These are phyloP conservation scores for Pollenia angustigena DNA, from an alignment of 2,888 invertebrate genomes.

Conservation along the genomic window DNA sequence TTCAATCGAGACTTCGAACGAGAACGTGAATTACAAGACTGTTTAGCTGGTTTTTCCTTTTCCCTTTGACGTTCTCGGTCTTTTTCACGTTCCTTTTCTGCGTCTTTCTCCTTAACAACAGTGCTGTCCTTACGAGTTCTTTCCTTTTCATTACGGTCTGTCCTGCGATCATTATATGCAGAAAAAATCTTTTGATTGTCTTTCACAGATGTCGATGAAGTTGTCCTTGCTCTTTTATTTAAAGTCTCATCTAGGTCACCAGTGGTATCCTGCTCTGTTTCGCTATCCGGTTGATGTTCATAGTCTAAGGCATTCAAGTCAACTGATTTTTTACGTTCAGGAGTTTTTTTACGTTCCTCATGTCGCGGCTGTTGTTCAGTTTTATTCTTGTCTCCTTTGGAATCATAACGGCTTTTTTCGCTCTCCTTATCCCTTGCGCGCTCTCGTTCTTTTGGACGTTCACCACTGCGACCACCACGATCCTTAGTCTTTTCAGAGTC, in stretches of 20 bases:
- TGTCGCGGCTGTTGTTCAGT: constrained; percentile 56
- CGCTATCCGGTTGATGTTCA: constrained; percentile 86
- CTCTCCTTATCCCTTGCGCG: constrained; percentile 59
- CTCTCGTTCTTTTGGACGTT: constrained; percentile 72
- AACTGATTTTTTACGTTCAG: constrained; percentile 83
- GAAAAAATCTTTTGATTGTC: constrained; percentile 43
- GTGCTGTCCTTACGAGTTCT: constrained; percentile 46
- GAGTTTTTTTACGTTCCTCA: constrained; percentile 70
- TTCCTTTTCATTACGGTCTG: constrained; percentile 54
- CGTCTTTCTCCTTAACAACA: constrained; percentile 52
- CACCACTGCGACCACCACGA: constrained; percentile 61
- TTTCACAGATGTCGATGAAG: constrained; percentile 30
- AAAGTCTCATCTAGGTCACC: constrained; percentile 26
- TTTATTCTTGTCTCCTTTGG: constrained; percentile 68
- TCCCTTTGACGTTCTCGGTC: constrained; percentile 83
- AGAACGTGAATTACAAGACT: constrained; percentile 63
- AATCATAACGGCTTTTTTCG: constrained; percentile 55
- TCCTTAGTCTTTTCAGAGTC: constrained; percentile 72
- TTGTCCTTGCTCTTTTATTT: constrained; percentile 26
- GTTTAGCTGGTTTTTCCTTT: constrained; percentile 62
- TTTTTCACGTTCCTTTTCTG: constrained; percentile 83
- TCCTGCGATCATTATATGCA: constrained; percentile 46
- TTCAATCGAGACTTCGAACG: constrained; percentile 67
- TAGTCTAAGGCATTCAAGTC: constrained; percentile 91
- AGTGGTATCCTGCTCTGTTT: constrained; percentile 77